Conservation (phyloP, 2,888 invertebrate species). For the Drosophila affinis region DNA sequence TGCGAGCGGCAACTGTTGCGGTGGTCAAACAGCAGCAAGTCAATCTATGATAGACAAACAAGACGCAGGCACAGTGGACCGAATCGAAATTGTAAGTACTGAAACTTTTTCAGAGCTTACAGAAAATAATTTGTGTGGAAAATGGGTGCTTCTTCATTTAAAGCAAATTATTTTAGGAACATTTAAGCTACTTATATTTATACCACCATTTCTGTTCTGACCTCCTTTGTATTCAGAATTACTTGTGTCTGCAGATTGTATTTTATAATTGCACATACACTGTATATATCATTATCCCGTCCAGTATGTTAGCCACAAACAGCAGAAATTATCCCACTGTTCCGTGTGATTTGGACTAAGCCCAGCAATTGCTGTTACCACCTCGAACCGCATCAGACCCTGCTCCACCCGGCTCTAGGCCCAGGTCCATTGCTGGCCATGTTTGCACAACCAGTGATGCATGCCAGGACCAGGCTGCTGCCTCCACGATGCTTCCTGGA, state of each 20-base stretch:
- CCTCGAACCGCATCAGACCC: constrained; percentile 6
- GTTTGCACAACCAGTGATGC: constrained; percentile 73
- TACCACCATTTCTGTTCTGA: too few relatives aligned
- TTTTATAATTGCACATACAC: too few relatives aligned
- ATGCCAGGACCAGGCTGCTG: constrained; percentile 51
- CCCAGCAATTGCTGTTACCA: constrained; percentile 32
- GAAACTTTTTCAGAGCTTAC: neutral
- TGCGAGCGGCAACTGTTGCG: constrained; percentile 43
- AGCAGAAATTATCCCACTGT: constrained; percentile 16
- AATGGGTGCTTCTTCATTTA: neutral
- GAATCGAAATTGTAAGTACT: neutral
- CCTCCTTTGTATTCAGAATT: too few relatives aligned
- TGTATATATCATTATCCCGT: too few relatives aligned
- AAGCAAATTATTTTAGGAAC: too few relatives aligned
- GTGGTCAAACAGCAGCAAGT: constrained; percentile 59
- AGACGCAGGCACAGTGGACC: constrained; percentile 49
- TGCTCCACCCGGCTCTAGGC: neutral
- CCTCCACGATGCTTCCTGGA: constrained; percentile 24
- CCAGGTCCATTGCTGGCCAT: constrained; percentile 27
- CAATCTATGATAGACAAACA: constrained; percentile 46
- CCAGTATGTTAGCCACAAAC: neutral
- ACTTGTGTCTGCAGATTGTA: too few relatives aligned
- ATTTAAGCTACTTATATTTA: too few relatives aligned
- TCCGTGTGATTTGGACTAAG: constrained; percentile 14
- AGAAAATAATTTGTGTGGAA: neutral